Base-by-base conservation (phyloP, 2,888 invertebrate species). In the Coelinius sp. region DNA sequence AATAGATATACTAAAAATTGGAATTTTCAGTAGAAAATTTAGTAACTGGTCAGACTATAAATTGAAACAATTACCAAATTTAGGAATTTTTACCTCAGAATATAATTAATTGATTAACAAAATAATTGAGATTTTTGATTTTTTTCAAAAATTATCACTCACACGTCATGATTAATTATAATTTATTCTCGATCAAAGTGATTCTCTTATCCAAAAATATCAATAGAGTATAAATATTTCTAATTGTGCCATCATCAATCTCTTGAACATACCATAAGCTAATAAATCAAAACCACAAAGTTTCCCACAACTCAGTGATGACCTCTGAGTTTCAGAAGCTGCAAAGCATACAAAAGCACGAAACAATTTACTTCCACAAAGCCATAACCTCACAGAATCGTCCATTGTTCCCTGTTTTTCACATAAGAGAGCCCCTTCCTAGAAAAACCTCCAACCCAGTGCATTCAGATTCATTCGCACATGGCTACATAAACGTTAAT, bases 241-340 rank as follows among this genome's bases (percentile, higher is more conserved):
- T 7, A 35, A 6, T 10, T 35, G 7, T 6, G 10, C 7, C 10
- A 35, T 35, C 10, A 10, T 35, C 7, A 35, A 1, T 10, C 8
- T 35, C 10, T 10, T 10, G 10, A 2, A 35, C 10, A 35, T 35
- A 10, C 35, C 7, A 35, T 10, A 35, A 7, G 10, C 10, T 2
- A 7, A 35, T 35, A 35, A 35, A 35, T 35, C 35, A 35, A 2
- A 10, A 35, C 35, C 35, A n/a, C n/a, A n/a, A n/a, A n/a, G n/a
- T n/a, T n/a, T n/a, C n/a, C n/a, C n/a, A n/a, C n/a, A n/a, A n/a
- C 25, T 25, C n/a, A 46, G 65, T 25, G 66, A 62, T 80, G 81
- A 82, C 79, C 80, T 82, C 81, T 81, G 81, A 84, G 82, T 84
- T 83, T 84, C 81, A 80, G 84, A 83, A 83, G 83, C 84, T 83